phyloP scores from a whole-genome alignment of 2,888 invertebrate genomes.

The Strigamia maritima region DNA sequence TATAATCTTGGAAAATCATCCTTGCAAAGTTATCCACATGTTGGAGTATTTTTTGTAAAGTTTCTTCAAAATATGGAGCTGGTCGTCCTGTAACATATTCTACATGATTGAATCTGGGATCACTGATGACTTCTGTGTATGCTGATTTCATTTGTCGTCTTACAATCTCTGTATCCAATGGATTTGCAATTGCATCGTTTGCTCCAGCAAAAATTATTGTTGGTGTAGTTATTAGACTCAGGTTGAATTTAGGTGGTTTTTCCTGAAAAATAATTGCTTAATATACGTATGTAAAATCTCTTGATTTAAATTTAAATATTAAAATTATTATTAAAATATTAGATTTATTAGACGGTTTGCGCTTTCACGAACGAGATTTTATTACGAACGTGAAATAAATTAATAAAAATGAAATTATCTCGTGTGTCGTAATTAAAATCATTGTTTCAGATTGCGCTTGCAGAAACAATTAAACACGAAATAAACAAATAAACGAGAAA shows the following conservation, averaged over 20 bases:
- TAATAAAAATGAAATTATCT: too few relatives aligned
- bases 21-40: not conserved
- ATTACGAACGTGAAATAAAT: too few relatives aligned
- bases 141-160: not conserved
- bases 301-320: too few relatives aligned
- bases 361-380: too few relatives aligned
- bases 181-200: not conserved
- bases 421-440: too few relatives aligned
- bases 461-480: too few relatives aligned
- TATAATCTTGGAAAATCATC: not conserved
- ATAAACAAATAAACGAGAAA: too few relatives aligned
- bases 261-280: not conserved
- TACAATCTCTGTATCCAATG: not conserved
- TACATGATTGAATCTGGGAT: not conserved
- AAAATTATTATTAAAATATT: too few relatives aligned
- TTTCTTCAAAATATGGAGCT: not conserved
- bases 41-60: not conserved
- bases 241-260: not conserved
- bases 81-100: not conserved
- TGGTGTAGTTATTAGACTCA: not conserved
- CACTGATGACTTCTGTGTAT: not conserved
- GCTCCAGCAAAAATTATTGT: not conserved
- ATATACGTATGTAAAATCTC: too few relatives aligned
- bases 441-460: too few relatives aligned
- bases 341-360: too few relatives aligned